These are phyloP conservation scores for Ruditapes philippinarum DNA, from an alignment of 1,140 invertebrate genomes.

Conservation along the genomic window DNA sequence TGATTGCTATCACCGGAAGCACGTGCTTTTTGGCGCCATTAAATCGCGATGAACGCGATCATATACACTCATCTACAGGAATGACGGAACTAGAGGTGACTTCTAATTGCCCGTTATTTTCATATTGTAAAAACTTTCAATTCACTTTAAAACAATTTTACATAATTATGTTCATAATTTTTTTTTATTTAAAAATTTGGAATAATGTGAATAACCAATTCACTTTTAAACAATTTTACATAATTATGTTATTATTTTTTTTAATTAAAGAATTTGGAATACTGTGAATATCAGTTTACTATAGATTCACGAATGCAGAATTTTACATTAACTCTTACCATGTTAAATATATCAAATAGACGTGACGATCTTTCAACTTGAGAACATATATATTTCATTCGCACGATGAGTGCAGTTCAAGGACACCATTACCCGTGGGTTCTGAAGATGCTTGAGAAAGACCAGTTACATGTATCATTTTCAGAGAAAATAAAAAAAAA, in stretches of 20 bases:
- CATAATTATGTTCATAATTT: background rate
- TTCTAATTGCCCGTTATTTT: background rate
- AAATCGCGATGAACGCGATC: conserved; percentile 15
- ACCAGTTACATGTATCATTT: no score
- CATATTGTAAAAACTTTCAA: no score
- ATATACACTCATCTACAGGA: conserved; percentile 35
- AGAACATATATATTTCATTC: no score
- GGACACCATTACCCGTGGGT: no score
- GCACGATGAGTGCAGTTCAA: no score
- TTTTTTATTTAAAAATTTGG: background rate
- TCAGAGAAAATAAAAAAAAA: no score
- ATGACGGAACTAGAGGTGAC: conserved; percentile 38
- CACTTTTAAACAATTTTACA: background rate
- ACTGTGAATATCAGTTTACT: background rate
- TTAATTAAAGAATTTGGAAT: background rate
- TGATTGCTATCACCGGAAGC: conserved; percentile 9
- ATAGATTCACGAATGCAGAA: no score
- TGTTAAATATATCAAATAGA: no score
- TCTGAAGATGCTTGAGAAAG: no score
- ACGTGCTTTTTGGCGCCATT: conserved; percentile 40
- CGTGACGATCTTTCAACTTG: no score
- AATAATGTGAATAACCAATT: background rate
- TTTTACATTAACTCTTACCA: no score
- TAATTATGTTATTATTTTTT: background rate
- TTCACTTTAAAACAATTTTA: no score